Conservation (phyloP, 2,113 vertebrate species). For the Anoura caudifer region DNA sequence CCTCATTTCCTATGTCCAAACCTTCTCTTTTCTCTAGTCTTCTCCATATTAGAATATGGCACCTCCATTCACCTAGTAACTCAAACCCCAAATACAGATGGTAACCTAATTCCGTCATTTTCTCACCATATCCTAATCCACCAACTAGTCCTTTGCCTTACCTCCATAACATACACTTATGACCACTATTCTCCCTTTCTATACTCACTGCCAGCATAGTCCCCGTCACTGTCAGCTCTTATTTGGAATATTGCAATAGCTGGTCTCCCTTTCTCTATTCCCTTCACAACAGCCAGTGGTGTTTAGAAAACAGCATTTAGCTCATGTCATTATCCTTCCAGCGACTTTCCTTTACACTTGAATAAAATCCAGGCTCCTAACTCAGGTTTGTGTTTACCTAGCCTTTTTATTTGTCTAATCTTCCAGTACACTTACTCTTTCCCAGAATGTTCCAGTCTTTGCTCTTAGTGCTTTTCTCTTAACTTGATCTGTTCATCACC, state of each 20-base stretch:
- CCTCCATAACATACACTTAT: not conserved
- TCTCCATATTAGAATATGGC: not conserved
- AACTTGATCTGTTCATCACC: not conserved
- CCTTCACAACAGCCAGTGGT: not conserved
- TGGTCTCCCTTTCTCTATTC: not conserved
- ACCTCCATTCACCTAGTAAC: not conserved
- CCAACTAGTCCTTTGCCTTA: not conserved
- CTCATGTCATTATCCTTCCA: not conserved
- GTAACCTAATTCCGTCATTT: not conserved
- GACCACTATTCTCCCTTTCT: not conserved
- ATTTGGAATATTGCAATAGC: not conserved
- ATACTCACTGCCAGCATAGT: not conserved
- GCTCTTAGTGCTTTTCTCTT: not conserved
- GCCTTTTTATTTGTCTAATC: slow-evolving; percentile 13
- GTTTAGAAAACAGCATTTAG: not conserved
- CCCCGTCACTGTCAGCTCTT: not conserved
- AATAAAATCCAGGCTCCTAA: not conserved
- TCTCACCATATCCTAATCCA: not conserved
- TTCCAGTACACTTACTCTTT: not conserved
- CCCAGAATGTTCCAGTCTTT: not conserved
- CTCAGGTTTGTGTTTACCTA: not conserved
- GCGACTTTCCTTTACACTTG: not conserved
- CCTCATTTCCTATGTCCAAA: not conserved
- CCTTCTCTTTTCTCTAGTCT: not conserved
- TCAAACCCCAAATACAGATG: not conserved